phyloP scores from a whole-genome alignment of 2,797 vertebrate genomes.

The Darevskia nairensis region DNA sequence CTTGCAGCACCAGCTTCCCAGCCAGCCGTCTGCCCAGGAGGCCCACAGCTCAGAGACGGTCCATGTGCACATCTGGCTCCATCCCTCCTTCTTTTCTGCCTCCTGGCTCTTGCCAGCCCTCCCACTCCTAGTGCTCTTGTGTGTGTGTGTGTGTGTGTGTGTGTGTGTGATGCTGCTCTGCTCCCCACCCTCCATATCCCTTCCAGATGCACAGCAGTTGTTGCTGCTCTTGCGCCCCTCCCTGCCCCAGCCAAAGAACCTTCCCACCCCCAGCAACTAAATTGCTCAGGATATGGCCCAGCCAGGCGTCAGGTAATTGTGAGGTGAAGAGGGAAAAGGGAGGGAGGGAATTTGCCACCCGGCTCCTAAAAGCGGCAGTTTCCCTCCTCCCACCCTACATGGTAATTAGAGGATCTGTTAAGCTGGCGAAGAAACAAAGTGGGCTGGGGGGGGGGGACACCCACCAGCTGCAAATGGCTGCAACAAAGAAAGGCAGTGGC shows the following conservation, averaged over 20 bases:
- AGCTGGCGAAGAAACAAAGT: neutral
- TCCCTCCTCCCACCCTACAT: neutral
- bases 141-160: too few species aligned
- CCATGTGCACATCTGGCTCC: neutral
- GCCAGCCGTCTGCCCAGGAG: neutral
- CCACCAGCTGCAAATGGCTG: neutral
- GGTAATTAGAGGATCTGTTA: slow-evolving; percentile 11
- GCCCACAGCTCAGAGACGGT: too few species aligned
- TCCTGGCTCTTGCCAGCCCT: neutral
- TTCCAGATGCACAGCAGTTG: neutral
- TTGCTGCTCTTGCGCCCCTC: too few species aligned
- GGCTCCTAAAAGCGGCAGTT: neutral
- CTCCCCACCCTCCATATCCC: neutral
- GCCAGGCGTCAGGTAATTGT: slow-evolving; percentile 29
- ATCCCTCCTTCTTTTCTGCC: neutral
- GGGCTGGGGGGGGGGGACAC: too few species aligned
- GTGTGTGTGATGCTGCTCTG: too few species aligned
- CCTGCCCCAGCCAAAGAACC: neutral
- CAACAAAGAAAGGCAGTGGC: slow-evolving; percentile 7
- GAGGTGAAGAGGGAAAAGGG: slow-evolving; percentile 4
- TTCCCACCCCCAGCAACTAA: neutral
- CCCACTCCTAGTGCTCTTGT: neutral
- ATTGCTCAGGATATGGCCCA: neutral
- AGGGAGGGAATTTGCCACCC: neutral
- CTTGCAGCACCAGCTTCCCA: neutral